Conservation (phyloP, 2,888 invertebrate species). For the Trichopria drosophilae region DNA sequence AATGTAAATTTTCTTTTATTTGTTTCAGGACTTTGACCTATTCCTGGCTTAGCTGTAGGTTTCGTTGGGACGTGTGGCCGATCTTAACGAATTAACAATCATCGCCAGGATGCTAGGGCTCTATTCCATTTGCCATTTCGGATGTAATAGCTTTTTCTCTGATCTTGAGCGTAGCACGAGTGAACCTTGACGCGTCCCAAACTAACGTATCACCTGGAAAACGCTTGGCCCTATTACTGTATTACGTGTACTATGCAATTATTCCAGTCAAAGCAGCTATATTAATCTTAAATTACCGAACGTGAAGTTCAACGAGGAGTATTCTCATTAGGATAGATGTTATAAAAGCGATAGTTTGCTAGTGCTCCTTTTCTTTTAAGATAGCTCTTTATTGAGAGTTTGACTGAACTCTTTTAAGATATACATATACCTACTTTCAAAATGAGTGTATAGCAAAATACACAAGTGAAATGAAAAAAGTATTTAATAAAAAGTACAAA, state of each 20-base stretch:
- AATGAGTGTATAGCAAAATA: constrained; percentile 12
- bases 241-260: constrained; percentile 23
- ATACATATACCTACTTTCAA: constrained; percentile 22
- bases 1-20: background rate
- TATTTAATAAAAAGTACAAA: constrained; percentile 26
- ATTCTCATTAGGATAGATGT: constrained; percentile 19
- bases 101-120: no score
- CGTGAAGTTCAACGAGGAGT: no score
- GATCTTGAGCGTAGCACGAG: no score
- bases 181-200: no score
- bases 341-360: constrained; percentile 23
- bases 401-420: constrained; percentile 21
- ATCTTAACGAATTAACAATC: no score
- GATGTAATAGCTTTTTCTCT: no score
- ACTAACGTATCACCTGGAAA: no score
- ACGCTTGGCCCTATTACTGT: background rate
- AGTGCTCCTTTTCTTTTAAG: constrained; percentile 17
- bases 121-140: no score
- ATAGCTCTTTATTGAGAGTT: constrained; percentile 13
- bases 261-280: constrained; percentile 9
- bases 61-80: no score
- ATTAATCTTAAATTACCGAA: constrained; percentile 15
- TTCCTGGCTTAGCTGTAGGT: no score
- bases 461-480: constrained; percentile 26
- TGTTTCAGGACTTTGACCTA: no score